Evolutionary conservation across 2,797 vertebrate genomes (phyloP).

Genomic region (Characodon lateralis): DNA sequence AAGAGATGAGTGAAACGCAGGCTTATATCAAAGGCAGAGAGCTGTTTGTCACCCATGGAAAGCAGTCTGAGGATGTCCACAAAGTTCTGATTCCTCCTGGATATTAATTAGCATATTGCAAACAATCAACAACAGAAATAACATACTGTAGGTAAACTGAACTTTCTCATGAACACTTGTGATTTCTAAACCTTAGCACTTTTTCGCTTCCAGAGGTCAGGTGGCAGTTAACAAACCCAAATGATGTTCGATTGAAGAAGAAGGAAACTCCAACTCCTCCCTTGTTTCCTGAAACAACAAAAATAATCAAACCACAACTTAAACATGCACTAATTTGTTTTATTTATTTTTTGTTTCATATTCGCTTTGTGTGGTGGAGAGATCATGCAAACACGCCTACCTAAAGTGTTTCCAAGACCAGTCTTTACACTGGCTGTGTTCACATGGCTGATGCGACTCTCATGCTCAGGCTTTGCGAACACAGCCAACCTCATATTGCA

Average conservation of each 20-base stretch:
- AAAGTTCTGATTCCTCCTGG: conserved; percentile 87
- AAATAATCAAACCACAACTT: background rate
- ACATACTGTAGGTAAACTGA: background rate
- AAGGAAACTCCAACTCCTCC: conserved; percentile 86
- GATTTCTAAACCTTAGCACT: conserved; percentile 75
- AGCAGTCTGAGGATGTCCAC: conserved; percentile 85
- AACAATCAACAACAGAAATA: background rate
- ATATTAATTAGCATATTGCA: background rate
- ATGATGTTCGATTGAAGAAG: conserved; percentile 81
- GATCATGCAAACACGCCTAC: conserved; percentile 59
- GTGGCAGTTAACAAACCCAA: conserved; percentile 88
- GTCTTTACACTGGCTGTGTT: conserved; percentile 85
- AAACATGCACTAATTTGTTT: background rate
- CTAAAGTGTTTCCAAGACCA: conserved; percentile 84
- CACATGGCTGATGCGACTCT: conserved; percentile 80
- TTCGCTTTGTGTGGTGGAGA: conserved; percentile 11
- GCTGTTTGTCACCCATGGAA: conserved; percentile 83
- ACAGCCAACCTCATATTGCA: conserved; percentile 86
- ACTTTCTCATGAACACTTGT: background rate
- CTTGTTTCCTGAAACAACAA: conserved; percentile 80
- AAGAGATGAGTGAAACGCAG: conserved; percentile 86
- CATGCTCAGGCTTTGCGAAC: conserved; percentile 82
- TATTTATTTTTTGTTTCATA: background rate
- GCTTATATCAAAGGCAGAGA: conserved; percentile 83
- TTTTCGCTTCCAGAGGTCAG: conserved; percentile 87